Evolutionary conservation across 2,113 vertebrate genomes (phyloP).

Genomic region (Vicugna pacos): DNA sequence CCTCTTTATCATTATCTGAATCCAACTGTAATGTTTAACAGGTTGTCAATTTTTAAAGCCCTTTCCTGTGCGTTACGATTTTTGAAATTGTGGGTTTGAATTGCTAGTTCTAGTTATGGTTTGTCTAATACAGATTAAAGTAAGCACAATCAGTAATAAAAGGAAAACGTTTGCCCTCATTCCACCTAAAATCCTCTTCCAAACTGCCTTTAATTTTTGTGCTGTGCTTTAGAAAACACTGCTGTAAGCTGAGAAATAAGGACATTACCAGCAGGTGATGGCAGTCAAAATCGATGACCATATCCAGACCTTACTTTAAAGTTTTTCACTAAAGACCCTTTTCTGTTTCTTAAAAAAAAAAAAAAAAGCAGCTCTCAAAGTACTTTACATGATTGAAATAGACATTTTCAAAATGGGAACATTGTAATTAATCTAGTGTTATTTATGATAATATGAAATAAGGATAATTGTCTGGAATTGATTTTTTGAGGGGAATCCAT

Average conservation of each 20-base stretch:
- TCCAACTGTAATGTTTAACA: neutral
- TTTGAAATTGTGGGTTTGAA: neutral
- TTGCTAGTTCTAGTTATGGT: neutral
- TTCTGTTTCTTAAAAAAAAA: conserved; percentile 9
- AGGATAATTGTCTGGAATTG: neutral
- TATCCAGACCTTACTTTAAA: neutral
- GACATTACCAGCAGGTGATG: neutral
- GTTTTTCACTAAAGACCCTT: neutral
- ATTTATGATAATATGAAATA: conserved; percentile 30
- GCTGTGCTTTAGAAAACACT: neutral
- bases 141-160: neutral
- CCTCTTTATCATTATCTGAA: neutral
- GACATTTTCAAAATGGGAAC: neutral
- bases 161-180: neutral
- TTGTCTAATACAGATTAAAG: neutral
- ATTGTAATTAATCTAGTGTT: conserved; percentile 14
- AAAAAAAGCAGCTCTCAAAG: neutral
- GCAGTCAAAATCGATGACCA: neutral
- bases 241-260: neutral
- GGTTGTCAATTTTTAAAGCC: neutral
- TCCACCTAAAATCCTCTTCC: neutral
- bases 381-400: conserved; percentile 40
- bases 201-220: conserved; percentile 22
- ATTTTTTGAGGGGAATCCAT: conserved; percentile 18
- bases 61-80: neutral